Evolutionary conservation across 2,797 vertebrate genomes (phyloP), one percentile per base, ranked within the genome.

Genomic region (Sternotherus odoratus): DNA sequence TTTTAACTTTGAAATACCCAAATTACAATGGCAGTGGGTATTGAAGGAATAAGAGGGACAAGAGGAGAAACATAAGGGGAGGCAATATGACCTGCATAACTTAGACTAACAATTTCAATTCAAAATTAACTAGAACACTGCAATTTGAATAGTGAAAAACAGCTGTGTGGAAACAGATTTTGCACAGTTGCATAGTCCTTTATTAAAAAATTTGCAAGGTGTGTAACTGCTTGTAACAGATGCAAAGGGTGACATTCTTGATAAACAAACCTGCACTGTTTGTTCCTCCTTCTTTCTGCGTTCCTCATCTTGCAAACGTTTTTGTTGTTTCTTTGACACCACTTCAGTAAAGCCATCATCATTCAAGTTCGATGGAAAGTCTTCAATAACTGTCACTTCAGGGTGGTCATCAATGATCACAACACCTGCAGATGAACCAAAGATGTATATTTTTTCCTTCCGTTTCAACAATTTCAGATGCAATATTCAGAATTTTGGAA

Each of bases 381-480:
- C 99, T 97, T 99, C 99, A 93, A 99, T 98, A 77, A 99, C 99
- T 33, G 99, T 99, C 86, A 99, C 99, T 98, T 99, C 99, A 46
- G 99, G 99, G 95, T 99, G 99, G 97, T 99, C 99, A 93, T 99
- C 99, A 94, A 99, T 99, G 95, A 99, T 99, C 89, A 99, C 99
- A 96, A 99, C 99, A 98, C 99, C 99, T 99, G 81, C 1, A 95
- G 94, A n/a, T 21, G 57, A 91, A 90, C 96, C 87, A 81, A 96
- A 91, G 95, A 79, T 60, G 91, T 88, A 91, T 21, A 91, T 39
- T 36, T n/a, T 43, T 63, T 7, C 46, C 92, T 93, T 91, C 91
- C 91, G 79, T 87, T 89, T 92, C 75, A 92, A 93, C 86, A 94
- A 93, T 95, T 91, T 92, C 87, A 79, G 82, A 75, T 82, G 87